Evolutionary conservation across 2,888 invertebrate genomes (phyloP).

Genomic region (Corythucha ciliata): DNA sequence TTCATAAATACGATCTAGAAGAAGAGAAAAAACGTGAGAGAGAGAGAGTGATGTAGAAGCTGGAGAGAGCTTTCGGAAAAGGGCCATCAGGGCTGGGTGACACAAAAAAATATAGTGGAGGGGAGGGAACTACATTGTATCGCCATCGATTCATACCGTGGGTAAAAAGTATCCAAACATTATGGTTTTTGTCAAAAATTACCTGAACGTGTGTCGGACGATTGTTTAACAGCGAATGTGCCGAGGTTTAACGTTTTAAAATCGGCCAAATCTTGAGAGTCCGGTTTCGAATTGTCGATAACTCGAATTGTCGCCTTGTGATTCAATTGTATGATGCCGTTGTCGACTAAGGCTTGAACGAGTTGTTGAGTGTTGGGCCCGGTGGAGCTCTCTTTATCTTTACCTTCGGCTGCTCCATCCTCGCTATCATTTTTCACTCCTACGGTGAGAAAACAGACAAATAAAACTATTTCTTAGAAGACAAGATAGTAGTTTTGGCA

Average conservation of each 20-base stretch:
- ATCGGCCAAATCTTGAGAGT: conserved; percentile 28
- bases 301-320: conserved; percentile 32
- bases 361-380: conserved; percentile 31
- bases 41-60: no score
- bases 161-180: no score
- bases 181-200: no score
- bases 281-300: conserved; percentile 29
- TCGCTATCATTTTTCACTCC: conserved; percentile 28
- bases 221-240: conserved; percentile 31
- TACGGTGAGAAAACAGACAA: no score
- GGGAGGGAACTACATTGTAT: no score
- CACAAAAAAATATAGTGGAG: no score
- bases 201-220: conserved; percentile 30
- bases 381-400: conserved; percentile 22
- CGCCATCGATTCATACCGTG: no score
- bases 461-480: no score
- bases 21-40: no score
- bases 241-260: conserved; percentile 32
- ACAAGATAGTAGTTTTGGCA: background rate
- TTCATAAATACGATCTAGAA: no score
- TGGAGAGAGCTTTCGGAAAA: no score
- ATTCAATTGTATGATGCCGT: conserved; percentile 34
- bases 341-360: conserved; percentile 34
- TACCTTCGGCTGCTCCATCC: conserved; percentile 25
- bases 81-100: no score